A percentile compares a stretch with the other conserved stretches of the same genome.
These are phyloP conservation scores for Lobophora halterata DNA, from an alignment of 2,888 invertebrate genomes.

Conservation along the genomic window DNA sequence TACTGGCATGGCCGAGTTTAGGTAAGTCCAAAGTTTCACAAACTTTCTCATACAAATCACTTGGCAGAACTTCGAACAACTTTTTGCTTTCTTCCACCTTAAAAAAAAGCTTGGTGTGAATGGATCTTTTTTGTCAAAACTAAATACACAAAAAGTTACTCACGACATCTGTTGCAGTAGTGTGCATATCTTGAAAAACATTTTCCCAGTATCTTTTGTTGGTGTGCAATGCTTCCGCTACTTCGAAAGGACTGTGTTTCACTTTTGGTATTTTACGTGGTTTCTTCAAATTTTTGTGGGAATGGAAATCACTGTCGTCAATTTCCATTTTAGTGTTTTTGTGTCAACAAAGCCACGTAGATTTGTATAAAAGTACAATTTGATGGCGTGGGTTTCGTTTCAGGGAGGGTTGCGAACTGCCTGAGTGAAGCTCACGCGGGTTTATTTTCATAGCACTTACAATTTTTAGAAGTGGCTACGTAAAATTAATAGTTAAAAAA, in stretches of 20 bases:
- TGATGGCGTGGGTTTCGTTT: conserved; percentile 10
- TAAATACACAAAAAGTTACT: conserved; percentile 11
- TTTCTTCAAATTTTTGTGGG: conserved; percentile 27
- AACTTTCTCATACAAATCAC: conserved; percentile 60
- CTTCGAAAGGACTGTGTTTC: conserved; percentile 53
- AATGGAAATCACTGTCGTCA: conserved; percentile 23
- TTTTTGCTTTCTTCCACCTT: conserved; percentile 52
- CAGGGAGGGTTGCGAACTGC: conserved; percentile 14
- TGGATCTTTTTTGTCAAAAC: background rate
- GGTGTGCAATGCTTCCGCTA: conserved; percentile 46
- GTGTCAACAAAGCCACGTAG: conserved; percentile 32
- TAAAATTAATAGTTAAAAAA: background rate
- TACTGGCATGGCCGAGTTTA: conserved; percentile 18
- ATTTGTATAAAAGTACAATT: conserved; percentile 19
- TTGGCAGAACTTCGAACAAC: conserved; percentile 57
- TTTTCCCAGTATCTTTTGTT: conserved; percentile 64
- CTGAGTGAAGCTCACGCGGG: conserved; percentile 1
- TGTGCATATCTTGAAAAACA: conserved; percentile 50
- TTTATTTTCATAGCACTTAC: conserved; percentile 6
- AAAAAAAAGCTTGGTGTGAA: conserved; percentile 11
- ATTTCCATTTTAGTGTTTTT: conserved; percentile 16
- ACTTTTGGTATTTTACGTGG: conserved; percentile 53
- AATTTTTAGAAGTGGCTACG: conserved; percentile 7
- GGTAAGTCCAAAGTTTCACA: conserved; percentile 58
- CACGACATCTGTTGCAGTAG: conserved; percentile 17